Conservation (phyloP, 2,797 vertebrate genomes). For the Silurus lanzhouensis region DNA sequence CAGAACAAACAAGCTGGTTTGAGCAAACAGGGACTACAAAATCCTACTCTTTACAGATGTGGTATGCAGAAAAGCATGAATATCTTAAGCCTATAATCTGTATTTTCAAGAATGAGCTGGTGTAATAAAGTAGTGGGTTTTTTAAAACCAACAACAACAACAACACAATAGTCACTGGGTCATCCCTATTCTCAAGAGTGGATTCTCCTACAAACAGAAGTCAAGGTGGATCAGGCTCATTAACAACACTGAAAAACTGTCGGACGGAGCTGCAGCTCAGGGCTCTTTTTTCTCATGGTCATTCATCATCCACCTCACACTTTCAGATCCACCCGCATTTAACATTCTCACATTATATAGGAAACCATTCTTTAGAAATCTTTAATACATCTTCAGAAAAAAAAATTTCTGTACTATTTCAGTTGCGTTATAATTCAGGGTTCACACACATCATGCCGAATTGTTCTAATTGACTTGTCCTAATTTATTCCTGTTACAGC, state of each 20-base stretch:
- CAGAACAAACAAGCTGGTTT: neutral
- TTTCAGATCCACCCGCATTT: constrained; percentile 43
- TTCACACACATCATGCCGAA: neutral
- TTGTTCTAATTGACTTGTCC: neutral
- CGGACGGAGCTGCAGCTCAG: constrained; percentile 70
- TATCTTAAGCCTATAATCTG: neutral
- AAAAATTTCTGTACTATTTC: neutral
- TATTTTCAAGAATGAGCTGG: neutral
- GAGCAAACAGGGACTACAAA: neutral
- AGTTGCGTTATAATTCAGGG: no score
- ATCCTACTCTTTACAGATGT: neutral
- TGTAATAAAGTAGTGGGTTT: neutral
- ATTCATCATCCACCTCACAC: constrained; percentile 44
- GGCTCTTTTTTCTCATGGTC: constrained; percentile 60
- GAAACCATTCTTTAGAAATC: neutral
- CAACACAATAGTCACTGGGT: constrained; percentile 73
- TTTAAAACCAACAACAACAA: neutral
- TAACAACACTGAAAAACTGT: constrained; percentile 72
- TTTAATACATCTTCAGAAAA: neutral
- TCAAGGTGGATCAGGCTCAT: constrained; percentile 83
- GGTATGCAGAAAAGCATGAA: neutral
- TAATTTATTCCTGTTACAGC: constrained; percentile 4
- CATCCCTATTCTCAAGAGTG: constrained; percentile 76
- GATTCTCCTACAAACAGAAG: constrained; percentile 76
- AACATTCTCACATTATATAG: neutral